Evolutionary conservation across 1,140 invertebrate genomes (phyloP), one percentile per base, ranked within the genome.

Genomic region (Drosophila kepulauana): DNA sequence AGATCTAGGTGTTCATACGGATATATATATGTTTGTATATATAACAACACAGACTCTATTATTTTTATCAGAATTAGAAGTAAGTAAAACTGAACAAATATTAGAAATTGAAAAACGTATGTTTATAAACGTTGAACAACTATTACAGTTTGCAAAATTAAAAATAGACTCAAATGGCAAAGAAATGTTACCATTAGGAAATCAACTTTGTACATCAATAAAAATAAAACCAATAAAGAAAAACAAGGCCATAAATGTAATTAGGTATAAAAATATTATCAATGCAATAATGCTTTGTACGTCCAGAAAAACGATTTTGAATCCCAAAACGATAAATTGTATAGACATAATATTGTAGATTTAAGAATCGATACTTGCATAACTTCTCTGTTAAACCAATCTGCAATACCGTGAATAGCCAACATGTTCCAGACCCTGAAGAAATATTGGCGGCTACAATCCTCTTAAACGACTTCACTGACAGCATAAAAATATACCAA

Each of bases 81-180:
- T 54, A 20, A 30, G 13, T 6, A 67, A 67, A 51, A 51, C 52
- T 8, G 41, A 52, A 54, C 10, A 52, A 52, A 25, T 38, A 38
- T 10, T 8, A 38, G 35, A 38, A 38, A 38, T 10, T 10, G 35
- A 38, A 38, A 38, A 38, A 33, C 5, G 11, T 7, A 38, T 38
- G 35, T 38, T 38, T 7, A 8, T 33, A 33, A 38, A 38, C 8
- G 46, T 51, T 45, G 54, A 67, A 25, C 41, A 67, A 59, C 16
- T 58, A 59, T 20, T 67, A 46, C 41, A 67, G 46, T 67, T 58
- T 16, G 7, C 65, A 8, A 59, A 33, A 68, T 28, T 62, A 25
- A 63, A 70, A 48, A 70, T 70, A 70, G 33, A 28, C 46, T 45
- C 59, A 10, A 70, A 62, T 20, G 51, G 58, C 41, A 52, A 28